phyloP scores from a whole-genome alignment of 2,113 vertebrate genomes.

The Osmerus mordax region DNA sequence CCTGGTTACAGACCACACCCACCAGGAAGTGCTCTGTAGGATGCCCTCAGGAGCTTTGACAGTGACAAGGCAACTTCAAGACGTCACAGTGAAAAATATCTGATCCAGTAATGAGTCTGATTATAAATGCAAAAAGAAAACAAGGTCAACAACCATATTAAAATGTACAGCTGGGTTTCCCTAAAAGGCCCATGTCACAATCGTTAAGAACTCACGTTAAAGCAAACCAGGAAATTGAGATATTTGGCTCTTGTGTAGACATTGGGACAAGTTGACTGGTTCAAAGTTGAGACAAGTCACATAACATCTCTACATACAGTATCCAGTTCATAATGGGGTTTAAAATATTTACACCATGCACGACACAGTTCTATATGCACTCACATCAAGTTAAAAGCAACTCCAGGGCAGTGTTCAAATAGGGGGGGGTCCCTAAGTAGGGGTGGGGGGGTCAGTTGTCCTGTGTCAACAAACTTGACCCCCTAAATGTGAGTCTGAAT shows the following conservation, averaged over 20 bases:
- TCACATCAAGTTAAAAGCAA: slow-evolving; percentile 44
- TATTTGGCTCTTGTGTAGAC: slow-evolving; percentile 42
- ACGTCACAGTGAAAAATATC: slow-evolving; percentile 62
- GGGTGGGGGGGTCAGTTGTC: no score
- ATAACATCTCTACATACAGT: slow-evolving; percentile 44
- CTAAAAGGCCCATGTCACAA: slow-evolving; percentile 43
- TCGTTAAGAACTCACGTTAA: slow-evolving; percentile 31
- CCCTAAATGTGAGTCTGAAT: no score
- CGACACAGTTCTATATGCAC: slow-evolving; percentile 45
- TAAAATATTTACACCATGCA: slow-evolving; percentile 54
- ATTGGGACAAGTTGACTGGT: slow-evolving; percentile 18
- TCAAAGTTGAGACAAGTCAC: slow-evolving; percentile 39
- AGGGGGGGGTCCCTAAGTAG: slow-evolving; percentile 1
- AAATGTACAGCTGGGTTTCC: slow-evolving; percentile 44
- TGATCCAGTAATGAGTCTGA: slow-evolving; percentile 32
- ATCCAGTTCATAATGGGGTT: slow-evolving; percentile 41
- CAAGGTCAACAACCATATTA: slow-evolving; percentile 28
- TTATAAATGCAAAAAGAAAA: background rate
- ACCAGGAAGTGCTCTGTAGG: no score
- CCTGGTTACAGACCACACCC: no score
- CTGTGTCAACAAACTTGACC: background rate
- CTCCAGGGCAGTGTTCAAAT: slow-evolving; percentile 1
- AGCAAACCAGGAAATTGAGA: slow-evolving; percentile 9
- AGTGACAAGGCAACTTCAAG: slow-evolving; percentile 61
- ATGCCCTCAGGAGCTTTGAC: slow-evolving; percentile 34